Percentiles rank a stretch among this genome's conserved stretches.
These are phyloP conservation scores for Gadopsis marmoratus DNA, from an alignment of 2,797 vertebrate genomes.

Conservation along the genomic window DNA sequence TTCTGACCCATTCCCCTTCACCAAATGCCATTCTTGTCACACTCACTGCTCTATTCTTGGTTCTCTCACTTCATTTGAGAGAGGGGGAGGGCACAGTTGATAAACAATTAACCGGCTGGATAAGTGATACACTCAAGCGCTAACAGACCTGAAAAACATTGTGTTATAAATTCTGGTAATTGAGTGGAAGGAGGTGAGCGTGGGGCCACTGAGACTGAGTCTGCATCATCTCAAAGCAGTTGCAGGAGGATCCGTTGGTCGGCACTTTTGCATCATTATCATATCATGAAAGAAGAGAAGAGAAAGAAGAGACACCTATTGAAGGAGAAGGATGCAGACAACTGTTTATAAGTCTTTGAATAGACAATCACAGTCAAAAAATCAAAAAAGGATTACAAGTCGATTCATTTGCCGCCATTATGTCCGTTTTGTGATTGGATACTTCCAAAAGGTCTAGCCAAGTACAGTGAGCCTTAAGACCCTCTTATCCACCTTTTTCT, in stretches of 20 bases:
- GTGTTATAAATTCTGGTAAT: constrained; percentile 81
- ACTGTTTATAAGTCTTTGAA: constrained; percentile 6
- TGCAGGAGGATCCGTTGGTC: constrained; percentile 3
- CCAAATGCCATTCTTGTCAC: constrained; percentile 68
- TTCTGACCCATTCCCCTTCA: constrained; percentile 63
- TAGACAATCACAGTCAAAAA: constrained; percentile 16
- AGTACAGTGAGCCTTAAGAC: constrained; percentile 61
- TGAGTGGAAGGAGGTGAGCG: constrained; percentile 76
- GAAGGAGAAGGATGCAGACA: background rate
- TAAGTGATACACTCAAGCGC: constrained; percentile 84
- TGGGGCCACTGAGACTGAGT: constrained; percentile 48
- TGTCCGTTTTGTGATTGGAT: constrained; percentile 45
- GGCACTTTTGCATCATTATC: constrained; percentile 26
- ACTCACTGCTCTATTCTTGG: constrained; percentile 58
- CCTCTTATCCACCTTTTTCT: constrained; percentile 61
- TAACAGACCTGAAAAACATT: constrained; percentile 82
- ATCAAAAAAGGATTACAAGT: constrained; percentile 26
- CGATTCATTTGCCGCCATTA: constrained; percentile 24
- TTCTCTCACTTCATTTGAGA: constrained; percentile 71
- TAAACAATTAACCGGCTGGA: constrained; percentile 84
- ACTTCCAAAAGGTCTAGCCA: constrained; percentile 62
- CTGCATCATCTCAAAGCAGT: constrained; percentile 30
- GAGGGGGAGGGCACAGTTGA: constrained; percentile 77
- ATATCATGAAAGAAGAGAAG: constrained; percentile 11
- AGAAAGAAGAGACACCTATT: background rate